Percentiles rank a stretch among this genome's conserved stretches.
Conservation (phyloP, 1,140 invertebrate genomes). For the Myzus persicae region DNA sequence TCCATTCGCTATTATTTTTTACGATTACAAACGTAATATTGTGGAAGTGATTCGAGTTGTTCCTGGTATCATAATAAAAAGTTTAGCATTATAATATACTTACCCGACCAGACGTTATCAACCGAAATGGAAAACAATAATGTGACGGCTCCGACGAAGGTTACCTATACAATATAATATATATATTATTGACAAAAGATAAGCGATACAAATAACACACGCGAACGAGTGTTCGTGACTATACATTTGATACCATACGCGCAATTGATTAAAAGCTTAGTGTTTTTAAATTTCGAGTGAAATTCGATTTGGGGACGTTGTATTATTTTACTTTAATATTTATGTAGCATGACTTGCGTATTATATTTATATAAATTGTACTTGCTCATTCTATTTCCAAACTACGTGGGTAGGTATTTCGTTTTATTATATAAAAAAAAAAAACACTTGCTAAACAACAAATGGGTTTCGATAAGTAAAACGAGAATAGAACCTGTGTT, state of each 20-base stretch:
- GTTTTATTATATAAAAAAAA: background rate
- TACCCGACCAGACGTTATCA: background rate
- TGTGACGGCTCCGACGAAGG: background rate
- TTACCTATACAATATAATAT: no score
- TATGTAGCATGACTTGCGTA: no score
- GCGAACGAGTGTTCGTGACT: background rate
- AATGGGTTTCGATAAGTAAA: background rate
- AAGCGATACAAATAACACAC: background rate
- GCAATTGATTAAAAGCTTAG: background rate
- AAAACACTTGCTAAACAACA: background rate
- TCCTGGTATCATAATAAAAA: background rate
- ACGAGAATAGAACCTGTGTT: background rate
- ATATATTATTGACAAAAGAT: background rate
- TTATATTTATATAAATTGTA: no score
- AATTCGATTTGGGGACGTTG: background rate
- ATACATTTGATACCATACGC: background rate
- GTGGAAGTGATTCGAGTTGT: background rate
- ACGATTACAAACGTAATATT: background rate
- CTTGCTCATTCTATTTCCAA: background rate
- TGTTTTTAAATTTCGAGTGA: background rate
- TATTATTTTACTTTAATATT: background rate
- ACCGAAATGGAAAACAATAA: background rate
- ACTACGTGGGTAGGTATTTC: background rate
- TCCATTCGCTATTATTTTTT: background rate
- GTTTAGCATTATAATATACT: background rate